Evolutionary conservation across 2,113 vertebrate species (phyloP).

Genomic region (Tupaia tana): DNA sequence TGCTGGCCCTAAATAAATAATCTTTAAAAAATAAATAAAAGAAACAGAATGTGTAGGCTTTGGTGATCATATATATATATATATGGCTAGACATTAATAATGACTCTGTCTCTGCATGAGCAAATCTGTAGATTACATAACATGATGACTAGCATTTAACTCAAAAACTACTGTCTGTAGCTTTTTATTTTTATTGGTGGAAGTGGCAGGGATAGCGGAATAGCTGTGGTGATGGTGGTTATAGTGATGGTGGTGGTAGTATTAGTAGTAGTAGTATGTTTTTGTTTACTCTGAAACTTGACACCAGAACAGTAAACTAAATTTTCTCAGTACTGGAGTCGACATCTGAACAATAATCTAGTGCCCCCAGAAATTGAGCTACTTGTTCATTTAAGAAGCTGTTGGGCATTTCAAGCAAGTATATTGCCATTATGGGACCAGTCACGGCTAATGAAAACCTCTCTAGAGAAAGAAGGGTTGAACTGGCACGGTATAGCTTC

Average conservation of each 20-base stretch:
- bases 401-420: not conserved
- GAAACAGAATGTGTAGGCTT: not conserved
- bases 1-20: too few species aligned
- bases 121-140: not conserved
- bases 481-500: not conserved
- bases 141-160: not conserved
- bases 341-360: not conserved
- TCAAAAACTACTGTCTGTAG: too few species aligned
- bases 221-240: too few species aligned
- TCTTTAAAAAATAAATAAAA: not conserved
- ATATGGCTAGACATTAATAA: not conserved
- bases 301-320: not conserved
- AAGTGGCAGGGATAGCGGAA: not conserved
- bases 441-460: not conserved
- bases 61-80: not conserved
- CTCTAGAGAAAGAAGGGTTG: not conserved
- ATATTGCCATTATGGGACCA: not conserved
- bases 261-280: not conserved
- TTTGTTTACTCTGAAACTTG: not conserved
- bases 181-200: not conserved
- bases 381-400: not conserved
- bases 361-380: not conserved
- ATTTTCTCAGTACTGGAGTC: not conserved
- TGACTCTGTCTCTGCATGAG: not conserved
- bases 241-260: too few species aligned